These are phyloP conservation scores for Dreissena rostriformis DNA, from an alignment of 1,140 invertebrate genomes.

Conservation along the genomic window DNA sequence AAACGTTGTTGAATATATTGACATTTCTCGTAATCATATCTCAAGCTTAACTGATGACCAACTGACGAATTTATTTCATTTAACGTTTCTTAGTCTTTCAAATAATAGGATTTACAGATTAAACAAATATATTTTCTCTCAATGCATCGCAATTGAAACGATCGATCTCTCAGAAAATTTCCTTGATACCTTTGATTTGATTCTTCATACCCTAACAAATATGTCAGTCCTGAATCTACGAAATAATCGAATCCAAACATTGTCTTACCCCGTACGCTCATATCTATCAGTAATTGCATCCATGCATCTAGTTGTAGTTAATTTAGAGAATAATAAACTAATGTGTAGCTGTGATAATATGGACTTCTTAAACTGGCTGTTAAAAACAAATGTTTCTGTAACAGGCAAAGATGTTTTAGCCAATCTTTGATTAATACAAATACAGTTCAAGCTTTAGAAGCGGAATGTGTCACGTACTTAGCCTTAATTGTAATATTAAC, in stretches of 20 bases:
- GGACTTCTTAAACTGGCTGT: conserved; percentile 43
- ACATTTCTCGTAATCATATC: conserved; percentile 41
- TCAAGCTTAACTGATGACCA: neutral
- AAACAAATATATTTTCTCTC: conserved; percentile 30
- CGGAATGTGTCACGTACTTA: conserved; percentile 31
- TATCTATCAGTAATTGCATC: neutral
- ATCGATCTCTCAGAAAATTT: conserved; percentile 43
- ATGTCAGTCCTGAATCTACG: conserved; percentile 26
- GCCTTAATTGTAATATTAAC: conserved; percentile 17
- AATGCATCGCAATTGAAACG: neutral
- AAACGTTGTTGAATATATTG: conserved; percentile 26
- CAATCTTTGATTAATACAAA: neutral
- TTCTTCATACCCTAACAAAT: neutral
- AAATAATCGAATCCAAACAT: conserved; percentile 13
- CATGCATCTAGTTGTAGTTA: neutral
- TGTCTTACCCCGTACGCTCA: neutral
- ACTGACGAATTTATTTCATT: neutral
- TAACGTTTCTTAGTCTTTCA: conserved; percentile 36
- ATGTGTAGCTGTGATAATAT: conserved; percentile 39
- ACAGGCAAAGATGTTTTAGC: neutral
- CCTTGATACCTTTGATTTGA: conserved; percentile 20
- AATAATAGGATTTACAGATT: conserved; percentile 29
- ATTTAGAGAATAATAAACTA: conserved; percentile 38
- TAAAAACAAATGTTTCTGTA: conserved; percentile 5
- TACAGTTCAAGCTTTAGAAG: conserved; percentile 8